Conservation (phyloP, 2,113 vertebrate genomes). For the Cynopterus brachyotis region DNA sequence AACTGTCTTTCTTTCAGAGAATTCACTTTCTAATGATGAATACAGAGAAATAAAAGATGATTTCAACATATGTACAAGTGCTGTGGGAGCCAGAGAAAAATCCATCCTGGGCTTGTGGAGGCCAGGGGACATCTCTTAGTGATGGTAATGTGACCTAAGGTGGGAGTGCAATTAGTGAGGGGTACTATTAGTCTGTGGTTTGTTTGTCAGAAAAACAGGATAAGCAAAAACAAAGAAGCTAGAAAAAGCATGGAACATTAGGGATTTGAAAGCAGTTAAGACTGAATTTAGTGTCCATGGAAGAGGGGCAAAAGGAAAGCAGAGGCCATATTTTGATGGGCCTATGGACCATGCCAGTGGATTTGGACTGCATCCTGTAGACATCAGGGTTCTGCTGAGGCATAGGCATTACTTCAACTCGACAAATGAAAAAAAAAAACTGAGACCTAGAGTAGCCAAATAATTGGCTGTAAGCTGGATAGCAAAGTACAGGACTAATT, state of each 20-base stretch:
- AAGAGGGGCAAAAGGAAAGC: background rate
- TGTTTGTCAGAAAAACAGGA: background rate
- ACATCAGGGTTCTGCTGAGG: background rate
- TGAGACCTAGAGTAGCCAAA: background rate
- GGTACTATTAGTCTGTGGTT: background rate
- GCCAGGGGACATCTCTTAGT: background rate
- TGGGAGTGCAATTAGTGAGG: background rate
- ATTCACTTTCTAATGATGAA: background rate
- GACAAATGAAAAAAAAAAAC: conserved; percentile 40
- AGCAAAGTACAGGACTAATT: background rate
- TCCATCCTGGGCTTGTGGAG: background rate
- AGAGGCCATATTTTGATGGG: background rate
- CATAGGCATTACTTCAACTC: background rate
- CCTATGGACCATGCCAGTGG: background rate
- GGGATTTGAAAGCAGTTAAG: background rate
- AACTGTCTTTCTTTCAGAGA: background rate
- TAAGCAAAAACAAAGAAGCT: background rate
- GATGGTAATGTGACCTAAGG: background rate
- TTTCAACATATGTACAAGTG: background rate
- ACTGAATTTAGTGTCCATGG: background rate
- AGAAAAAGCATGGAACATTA: background rate
- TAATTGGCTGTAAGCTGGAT: background rate
- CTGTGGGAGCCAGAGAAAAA: background rate
- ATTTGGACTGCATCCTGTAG: background rate
- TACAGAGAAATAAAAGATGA: background rate